Evolutionary conservation across 1,140 invertebrate species (phyloP), one percentile per base, ranked within the genome.

Genomic region (Plectrocnemia conspersa): DNA sequence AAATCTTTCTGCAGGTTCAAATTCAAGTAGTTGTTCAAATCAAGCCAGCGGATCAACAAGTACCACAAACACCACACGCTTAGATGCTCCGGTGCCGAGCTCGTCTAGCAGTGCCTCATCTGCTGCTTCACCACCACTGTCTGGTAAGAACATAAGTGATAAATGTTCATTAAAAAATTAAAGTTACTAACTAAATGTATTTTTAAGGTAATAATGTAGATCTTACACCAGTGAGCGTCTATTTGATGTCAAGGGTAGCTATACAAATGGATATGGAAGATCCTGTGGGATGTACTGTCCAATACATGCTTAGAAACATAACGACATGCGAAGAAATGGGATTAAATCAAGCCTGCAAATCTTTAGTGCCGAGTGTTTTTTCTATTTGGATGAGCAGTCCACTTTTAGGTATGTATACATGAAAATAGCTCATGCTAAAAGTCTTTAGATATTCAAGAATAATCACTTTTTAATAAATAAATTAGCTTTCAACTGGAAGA

Each of bases 211-310:
- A 6, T 13, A 48, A 50, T 16, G 21, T 53, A 35, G 54, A 41
- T 16, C 29, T 76, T 23, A 76, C 77, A 53, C 76, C 77, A 21
- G 74, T 72, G 10, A 83, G 82, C 62, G 75, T 85, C 2, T 86
- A 85, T 64, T 68, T 85, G 24, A 83, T 85, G 77, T 83, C 78
- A 16, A 73, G 78, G 1, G 73, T 79, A 16, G 82, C 82, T 6
- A 73, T 86, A 25, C 79, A 84, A 72, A 79, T 86, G 70, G 83
- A 86, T 64, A 81, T 85, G 67, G 83, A 86, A 61, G 80, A 84
- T 36, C 79, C 80, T 0, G 69, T 77, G 1, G 74, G 75, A 36
- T 80, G 80, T 32, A 80, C 79, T 2, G 72, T 77, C 0, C 71
- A 79, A 27, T 70, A 80, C 47, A 79, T 82, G 62, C 58, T 81